phyloP scores from a whole-genome alignment of 2,888 invertebrate species.

The Tuberolachnus salignus region DNA sequence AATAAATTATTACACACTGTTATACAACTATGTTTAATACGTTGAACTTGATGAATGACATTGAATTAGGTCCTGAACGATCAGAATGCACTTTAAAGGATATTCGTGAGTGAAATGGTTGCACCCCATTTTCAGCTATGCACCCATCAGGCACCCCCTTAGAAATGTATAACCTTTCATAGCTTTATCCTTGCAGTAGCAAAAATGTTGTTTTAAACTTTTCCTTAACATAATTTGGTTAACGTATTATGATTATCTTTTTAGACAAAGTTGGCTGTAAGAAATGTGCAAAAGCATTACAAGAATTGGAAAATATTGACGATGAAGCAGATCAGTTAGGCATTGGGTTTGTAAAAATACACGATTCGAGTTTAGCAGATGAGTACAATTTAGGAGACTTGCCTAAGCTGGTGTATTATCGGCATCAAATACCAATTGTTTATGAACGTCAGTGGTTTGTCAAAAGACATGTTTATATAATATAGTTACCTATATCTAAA shows the following conservation, averaged over 20 bases:
- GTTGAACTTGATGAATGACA: constrained; percentile 31
- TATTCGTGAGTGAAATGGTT: constrained; percentile 53
- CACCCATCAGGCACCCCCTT: constrained; percentile 11
- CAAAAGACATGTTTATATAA: constrained; percentile 42
- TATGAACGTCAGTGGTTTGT: constrained; percentile 76
- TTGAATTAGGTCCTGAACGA: constrained; percentile 40
- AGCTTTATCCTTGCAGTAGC: constrained; percentile 26
- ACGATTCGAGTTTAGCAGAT: constrained; percentile 87
- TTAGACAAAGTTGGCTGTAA: constrained; percentile 91
- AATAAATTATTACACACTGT: not conserved
- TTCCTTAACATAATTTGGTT: not conserved
- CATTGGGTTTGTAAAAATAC: constrained; percentile 93
- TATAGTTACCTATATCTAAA: not conserved
- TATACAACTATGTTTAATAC: constrained; percentile 1
- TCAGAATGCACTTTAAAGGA: constrained; percentile 53
- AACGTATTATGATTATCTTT: constrained; percentile 8
- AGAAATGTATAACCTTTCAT: constrained; percentile 41
- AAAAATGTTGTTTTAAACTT: not conserved
- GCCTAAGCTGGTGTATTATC: constrained; percentile 89
- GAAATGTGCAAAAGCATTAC: constrained; percentile 86
- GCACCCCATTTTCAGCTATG: constrained; percentile 22
- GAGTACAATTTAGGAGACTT: constrained; percentile 89
- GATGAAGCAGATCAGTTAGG: constrained; percentile 93
- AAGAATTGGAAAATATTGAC: constrained; percentile 91
- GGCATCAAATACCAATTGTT: constrained; percentile 92